phyloP scores from a whole-genome alignment of 2,113 vertebrate species.

The Sphyrna mokarran region DNA sequence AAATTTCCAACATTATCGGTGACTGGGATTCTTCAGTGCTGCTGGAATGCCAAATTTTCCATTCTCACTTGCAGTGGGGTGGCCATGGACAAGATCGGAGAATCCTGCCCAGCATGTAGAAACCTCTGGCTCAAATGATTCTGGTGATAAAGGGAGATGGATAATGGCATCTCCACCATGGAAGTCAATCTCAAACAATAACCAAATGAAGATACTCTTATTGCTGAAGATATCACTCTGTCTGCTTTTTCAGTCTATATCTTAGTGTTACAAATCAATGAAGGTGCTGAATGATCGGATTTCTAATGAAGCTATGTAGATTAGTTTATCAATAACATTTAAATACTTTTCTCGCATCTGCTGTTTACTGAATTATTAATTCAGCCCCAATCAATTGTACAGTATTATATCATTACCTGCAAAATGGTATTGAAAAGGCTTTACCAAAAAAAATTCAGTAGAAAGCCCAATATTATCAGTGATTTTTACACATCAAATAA shows the following conservation, averaged over 20 bases:
- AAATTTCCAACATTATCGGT: too few relatives aligned
- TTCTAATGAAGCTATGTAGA: slow-evolving; percentile 69
- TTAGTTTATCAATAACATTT: slow-evolving; percentile 88
- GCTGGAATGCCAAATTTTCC: too few relatives aligned
- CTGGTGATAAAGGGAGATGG: slow-evolving; percentile 67
- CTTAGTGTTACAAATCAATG: slow-evolving; percentile 58
- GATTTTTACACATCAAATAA: background rate
- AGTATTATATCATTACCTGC: slow-evolving; percentile 76
- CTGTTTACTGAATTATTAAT: slow-evolving; percentile 87
- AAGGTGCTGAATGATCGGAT: slow-evolving; percentile 68
- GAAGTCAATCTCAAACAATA: slow-evolving; percentile 39
- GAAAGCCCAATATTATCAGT: background rate
- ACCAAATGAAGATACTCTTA: slow-evolving; percentile 43
- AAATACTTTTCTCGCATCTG: slow-evolving; percentile 85
- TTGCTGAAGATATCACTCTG: slow-evolving; percentile 42
- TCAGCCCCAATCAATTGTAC: slow-evolving; percentile 73
- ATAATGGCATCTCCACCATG: slow-evolving; percentile 45
- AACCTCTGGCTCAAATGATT: slow-evolving; percentile 67
- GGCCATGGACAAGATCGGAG: too few relatives aligned
- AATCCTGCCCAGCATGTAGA: slow-evolving; percentile 42
- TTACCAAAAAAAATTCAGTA: background rate
- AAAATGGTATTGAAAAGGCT: slow-evolving; percentile 53
- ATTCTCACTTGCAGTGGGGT: too few relatives aligned
- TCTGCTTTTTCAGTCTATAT: slow-evolving; percentile 44
- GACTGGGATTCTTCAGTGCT: too few relatives aligned